Evolutionary conservation across 2,888 invertebrate genomes (phyloP).

Genomic region (Augochlorella aurata): DNA sequence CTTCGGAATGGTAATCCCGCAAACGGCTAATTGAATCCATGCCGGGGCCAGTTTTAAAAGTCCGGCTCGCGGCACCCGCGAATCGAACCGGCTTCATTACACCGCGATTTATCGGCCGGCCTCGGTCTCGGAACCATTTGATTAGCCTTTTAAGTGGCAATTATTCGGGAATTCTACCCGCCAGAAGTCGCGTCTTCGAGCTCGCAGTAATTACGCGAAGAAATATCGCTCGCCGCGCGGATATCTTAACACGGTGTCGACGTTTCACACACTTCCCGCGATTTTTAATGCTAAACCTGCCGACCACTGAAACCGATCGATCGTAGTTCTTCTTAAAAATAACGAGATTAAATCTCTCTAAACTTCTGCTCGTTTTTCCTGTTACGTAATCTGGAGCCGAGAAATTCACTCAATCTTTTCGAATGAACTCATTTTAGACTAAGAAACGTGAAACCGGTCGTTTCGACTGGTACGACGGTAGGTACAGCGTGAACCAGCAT

Average conservation of each 20-base stretch:
- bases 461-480: too few species aligned
- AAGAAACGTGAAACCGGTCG: too few species aligned
- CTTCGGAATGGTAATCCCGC: background rate
- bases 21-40: conserved; percentile 28
- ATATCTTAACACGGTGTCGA: conserved; percentile 5
- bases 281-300: too few species aligned
- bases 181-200: background rate
- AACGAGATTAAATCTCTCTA: too few species aligned
- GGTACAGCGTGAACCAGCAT: too few species aligned
- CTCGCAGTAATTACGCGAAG: background rate
- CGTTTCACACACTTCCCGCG: background rate
- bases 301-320: too few species aligned
- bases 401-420: too few species aligned
- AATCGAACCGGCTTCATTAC: conserved; percentile 18
- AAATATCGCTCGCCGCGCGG: background rate
- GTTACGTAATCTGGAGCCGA: too few species aligned
- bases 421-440: too few species aligned
- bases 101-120: background rate
- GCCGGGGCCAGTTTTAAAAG: conserved; percentile 4
- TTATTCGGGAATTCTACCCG: background rate
- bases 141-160: conserved; percentile 12
- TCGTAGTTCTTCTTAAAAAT: too few species aligned
- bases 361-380: too few species aligned
- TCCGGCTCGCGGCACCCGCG: background rate
- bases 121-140: background rate